These are phyloP conservation scores for Jordanella pulchra DNA, from an alignment of 2,797 vertebrate species.

Conservation along the genomic window DNA sequence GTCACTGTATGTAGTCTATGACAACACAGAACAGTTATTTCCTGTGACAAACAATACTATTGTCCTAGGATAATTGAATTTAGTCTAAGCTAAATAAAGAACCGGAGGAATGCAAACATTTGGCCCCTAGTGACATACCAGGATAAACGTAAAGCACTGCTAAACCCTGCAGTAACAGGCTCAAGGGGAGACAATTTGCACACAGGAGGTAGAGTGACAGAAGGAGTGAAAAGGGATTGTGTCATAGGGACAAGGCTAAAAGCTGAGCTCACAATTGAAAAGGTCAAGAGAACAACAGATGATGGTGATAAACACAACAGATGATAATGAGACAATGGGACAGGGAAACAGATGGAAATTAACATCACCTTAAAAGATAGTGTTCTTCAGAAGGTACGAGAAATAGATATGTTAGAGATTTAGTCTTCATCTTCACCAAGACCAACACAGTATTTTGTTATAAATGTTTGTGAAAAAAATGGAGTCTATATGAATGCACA, in stretches of 20 bases:
- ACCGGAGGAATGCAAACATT: constrained; percentile 51
- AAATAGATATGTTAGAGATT: neutral
- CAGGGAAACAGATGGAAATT: neutral
- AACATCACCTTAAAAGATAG: neutral
- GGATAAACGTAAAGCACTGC: constrained; percentile 48
- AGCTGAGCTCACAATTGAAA: constrained; percentile 40
- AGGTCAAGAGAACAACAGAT: constrained; percentile 51
- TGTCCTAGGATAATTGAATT: constrained; percentile 55
- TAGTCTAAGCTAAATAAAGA: constrained; percentile 58
- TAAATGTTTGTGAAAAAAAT: too few species aligned
- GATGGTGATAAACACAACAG: constrained; percentile 30
- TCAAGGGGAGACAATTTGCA: constrained; percentile 52
- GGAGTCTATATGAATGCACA: too few species aligned
- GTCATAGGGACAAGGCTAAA: constrained; percentile 33
- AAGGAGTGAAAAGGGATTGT: constrained; percentile 27
- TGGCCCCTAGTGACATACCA: constrained; percentile 35
- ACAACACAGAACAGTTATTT: constrained; percentile 8
- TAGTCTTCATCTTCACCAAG: too few species aligned
- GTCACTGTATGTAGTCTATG: neutral
- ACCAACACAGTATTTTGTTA: too few species aligned
- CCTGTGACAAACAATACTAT: constrained; percentile 26
- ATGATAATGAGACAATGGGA: constrained; percentile 46
- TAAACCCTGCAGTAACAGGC: constrained; percentile 62
- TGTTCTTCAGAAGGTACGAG: neutral
- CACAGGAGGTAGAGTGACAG: constrained; percentile 28